Evolutionary conservation across 2,797 vertebrate species (phyloP), one percentile per base, ranked within the genome.

Genomic region (Acanthurus leucopareius): DNA sequence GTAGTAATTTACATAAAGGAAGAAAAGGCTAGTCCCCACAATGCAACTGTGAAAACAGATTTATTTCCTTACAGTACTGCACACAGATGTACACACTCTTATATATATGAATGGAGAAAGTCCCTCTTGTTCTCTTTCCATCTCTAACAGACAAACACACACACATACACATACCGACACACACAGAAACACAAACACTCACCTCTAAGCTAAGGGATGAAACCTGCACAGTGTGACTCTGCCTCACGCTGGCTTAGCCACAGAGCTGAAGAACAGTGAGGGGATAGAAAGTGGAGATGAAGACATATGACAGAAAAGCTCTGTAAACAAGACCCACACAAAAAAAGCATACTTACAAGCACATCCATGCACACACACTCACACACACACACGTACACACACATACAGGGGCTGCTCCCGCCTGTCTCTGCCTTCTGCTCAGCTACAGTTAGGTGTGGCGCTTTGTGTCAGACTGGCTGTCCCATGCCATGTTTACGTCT

Each of bases 201-300:
- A 91, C 91, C 89, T 92, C 83, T 81, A 89, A 90, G 85, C 90
- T 86, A 71, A 80, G 69, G 85, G 86, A 91, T 92, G 88, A 90
- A 87, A 92, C 90, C 86, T 89, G 84, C 85, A 79, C 85, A 85
- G 83, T 87, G 90, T 88, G 89, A 87, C 73, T 86, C 68, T 77
- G 84, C 86, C 88, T 91, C 93, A 91, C 57, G 91, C 91, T 90
- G 91, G 89, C 90, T 92, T 91, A 93, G 86, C 86, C 89, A 88
- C 88, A 85, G 88, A 90, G 89, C 88, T 79, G 77, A 72, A 86
- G 86, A 93, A 93, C 87, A 90, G 83, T 79, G 83, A 86, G 75
- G 85, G 90, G 91, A 93, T 92, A 89, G 80, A 91, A 88, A 85
- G 75, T 69, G 48, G 69, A 89, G 89, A 91, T 90, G 91, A 91